phyloP scores from a whole-genome alignment of 53 echinoderm and acorn worm species.

The Luidia sarsii region DNA sequence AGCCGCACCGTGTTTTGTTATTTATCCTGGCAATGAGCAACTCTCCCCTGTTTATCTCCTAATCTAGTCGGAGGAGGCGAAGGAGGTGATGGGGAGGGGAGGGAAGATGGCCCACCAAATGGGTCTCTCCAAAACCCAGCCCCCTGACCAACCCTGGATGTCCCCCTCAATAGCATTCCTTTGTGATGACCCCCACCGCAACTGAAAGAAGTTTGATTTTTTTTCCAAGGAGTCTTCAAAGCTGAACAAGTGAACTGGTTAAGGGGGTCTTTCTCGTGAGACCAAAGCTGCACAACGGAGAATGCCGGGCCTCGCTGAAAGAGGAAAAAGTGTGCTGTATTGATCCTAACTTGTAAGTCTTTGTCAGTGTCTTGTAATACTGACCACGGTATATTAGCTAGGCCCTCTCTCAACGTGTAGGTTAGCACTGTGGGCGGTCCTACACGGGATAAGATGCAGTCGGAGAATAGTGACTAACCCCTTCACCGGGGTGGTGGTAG shows the following conservation, averaged over 20 bases:
- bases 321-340: constrained; percentile 33
- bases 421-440: constrained; percentile 37
- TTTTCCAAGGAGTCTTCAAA: no score
- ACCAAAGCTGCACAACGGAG: no score
- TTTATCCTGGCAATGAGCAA: constrained; percentile 28
- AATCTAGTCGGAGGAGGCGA: not conserved
- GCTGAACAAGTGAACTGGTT: no score
- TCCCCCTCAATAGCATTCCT: no score
- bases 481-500: not conserved
- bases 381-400: not conserved
- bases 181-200: no score
- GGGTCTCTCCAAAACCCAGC: no score
- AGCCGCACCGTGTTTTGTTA: constrained; percentile 28
- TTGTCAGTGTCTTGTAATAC: constrained; percentile 15
- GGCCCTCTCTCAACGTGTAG: not conserved
- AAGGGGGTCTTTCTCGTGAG: no score
- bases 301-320: no score
- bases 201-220: no score
- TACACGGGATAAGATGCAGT: not conserved
- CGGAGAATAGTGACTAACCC: not conserved
- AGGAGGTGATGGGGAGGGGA: not conserved
- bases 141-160: no score
- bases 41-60: constrained; percentile 21
- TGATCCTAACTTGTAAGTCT: constrained; percentile 26
- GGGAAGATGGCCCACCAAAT: constrained; percentile 16